Percentiles rank a stretch among this genome's conserved stretches.
Conservation (phyloP, 2,888 invertebrate species). For the Clunio marinus region DNA sequence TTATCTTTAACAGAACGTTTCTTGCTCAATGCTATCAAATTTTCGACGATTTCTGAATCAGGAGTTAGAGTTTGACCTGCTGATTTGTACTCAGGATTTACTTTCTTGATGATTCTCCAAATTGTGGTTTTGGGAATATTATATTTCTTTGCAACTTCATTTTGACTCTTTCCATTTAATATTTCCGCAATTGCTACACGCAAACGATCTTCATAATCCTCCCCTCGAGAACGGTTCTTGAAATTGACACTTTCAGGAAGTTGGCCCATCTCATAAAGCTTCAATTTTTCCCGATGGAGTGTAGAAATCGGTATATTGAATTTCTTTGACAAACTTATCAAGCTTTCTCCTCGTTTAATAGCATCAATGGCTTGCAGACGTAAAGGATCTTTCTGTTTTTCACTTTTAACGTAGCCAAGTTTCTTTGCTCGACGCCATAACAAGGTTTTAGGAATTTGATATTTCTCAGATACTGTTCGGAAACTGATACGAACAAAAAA, state of each 20-base stretch:
- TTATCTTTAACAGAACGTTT: conserved; percentile 26
- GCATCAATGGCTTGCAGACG: conserved; percentile 45
- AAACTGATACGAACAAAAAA: not conserved
- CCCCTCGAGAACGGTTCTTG: conserved; percentile 45
- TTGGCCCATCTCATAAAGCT: conserved; percentile 48
- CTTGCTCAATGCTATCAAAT: conserved; percentile 19
- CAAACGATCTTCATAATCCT: conserved; percentile 48
- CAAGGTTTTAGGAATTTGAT: conserved; percentile 50
- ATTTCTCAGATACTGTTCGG: conserved; percentile 40
- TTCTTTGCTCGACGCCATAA: conserved; percentile 45
- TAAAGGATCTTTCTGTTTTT: conserved; percentile 46
- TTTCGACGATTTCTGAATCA: conserved; percentile 4
- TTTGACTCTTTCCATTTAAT: conserved; percentile 50
- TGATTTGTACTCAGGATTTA: not conserved
- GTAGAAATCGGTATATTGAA: conserved; percentile 52
- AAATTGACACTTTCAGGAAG: conserved; percentile 48
- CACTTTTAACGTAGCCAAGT: conserved; percentile 36
- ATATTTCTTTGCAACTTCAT: conserved; percentile 50
- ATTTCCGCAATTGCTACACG: conserved; percentile 50
- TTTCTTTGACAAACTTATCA: conserved; percentile 49
- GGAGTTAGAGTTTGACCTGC: not conserved
- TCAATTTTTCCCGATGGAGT: conserved; percentile 49
- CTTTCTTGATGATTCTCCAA: conserved; percentile 44
- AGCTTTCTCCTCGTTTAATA: conserved; percentile 48
- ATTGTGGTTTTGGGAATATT: conserved; percentile 51